phyloP scores from a whole-genome alignment of 1,140 invertebrate species.

The Solenopsis fugax region DNA sequence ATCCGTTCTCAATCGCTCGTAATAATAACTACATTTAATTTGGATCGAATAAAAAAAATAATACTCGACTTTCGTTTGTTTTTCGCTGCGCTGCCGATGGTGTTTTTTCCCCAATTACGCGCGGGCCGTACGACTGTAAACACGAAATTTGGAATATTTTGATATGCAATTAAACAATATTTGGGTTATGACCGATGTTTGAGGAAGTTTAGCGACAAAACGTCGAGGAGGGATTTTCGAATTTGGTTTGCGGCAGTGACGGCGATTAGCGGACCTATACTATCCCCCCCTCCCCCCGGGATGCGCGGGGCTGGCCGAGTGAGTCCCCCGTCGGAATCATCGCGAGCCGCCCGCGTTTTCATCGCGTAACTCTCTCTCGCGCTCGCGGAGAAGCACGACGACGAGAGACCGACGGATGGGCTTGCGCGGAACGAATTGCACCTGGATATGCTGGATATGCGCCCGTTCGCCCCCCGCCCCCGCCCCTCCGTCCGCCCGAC shows the following conservation, averaged over 20 bases:
- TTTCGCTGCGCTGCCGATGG: conserved; percentile 26
- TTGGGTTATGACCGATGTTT: conserved; percentile 61
- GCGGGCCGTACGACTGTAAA: conserved; percentile 39
- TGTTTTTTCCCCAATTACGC: conserved; percentile 60
- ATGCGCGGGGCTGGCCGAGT: conserved; percentile 10
- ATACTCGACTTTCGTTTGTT: conserved; percentile 53
- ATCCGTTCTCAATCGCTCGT: conserved; percentile 49
- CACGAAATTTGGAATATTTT: conserved; percentile 64
- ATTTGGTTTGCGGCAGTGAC: conserved; percentile 57
- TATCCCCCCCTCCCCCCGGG: neutral
- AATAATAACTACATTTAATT: conserved; percentile 61
- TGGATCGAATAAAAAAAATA: conserved; percentile 50
- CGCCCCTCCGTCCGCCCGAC: conserved; percentile 39
- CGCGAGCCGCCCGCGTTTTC: conserved; percentile 15
- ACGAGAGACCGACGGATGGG: conserved; percentile 40
- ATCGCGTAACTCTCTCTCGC: conserved; percentile 43
- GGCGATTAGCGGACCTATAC: conserved; percentile 54
- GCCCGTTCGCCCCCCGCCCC: neutral
- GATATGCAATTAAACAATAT: conserved; percentile 66
- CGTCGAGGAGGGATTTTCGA: conserved; percentile 63
- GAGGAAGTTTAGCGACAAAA: conserved; percentile 61
- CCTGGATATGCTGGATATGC: conserved; percentile 63
- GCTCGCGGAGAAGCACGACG: conserved; percentile 15
- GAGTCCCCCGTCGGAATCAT: conserved; percentile 57
- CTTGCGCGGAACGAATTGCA: conserved; percentile 61